phyloP scores from a whole-genome alignment of 2,797 vertebrate species.

The Rhynchotus rufescens region DNA sequence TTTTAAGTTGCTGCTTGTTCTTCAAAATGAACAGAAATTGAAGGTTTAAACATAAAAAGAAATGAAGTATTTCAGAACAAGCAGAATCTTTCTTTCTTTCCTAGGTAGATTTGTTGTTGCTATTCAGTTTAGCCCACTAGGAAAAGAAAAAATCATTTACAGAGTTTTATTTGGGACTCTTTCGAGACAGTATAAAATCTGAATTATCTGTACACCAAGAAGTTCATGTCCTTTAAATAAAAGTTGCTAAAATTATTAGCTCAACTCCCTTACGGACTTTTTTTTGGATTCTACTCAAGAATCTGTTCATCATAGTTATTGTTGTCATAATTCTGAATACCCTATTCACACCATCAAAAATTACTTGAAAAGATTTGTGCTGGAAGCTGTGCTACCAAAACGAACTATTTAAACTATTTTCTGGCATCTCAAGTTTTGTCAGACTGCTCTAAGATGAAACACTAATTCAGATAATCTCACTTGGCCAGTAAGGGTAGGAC shows the following conservation, averaged over 20 bases:
- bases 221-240: background rate
- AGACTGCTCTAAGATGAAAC: background rate
- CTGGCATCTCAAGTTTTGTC: constrained; percentile 26
- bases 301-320: constrained; percentile 1
- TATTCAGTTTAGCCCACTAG: background rate
- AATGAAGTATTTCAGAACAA: background rate
- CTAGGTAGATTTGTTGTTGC: background rate
- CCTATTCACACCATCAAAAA: constrained; percentile 62
- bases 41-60: background rate
- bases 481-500: constrained; percentile 1
- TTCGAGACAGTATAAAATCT: background rate
- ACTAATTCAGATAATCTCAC: background rate
- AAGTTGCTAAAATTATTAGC: background rate
- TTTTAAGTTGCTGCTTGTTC: background rate
- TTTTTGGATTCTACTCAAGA: constrained; percentile 12
- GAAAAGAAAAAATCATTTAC: background rate
- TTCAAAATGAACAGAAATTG: background rate
- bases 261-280: background rate
- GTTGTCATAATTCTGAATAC: constrained; percentile 48
- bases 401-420: constrained; percentile 19
- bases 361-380: background rate
- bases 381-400: constrained; percentile 45
- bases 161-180: background rate
- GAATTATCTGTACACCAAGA: background rate
- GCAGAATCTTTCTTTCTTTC: background rate